These are phyloP conservation scores for Danio albolineatus DNA, from an alignment of 2,797 vertebrate species.

Conservation along the genomic window DNA sequence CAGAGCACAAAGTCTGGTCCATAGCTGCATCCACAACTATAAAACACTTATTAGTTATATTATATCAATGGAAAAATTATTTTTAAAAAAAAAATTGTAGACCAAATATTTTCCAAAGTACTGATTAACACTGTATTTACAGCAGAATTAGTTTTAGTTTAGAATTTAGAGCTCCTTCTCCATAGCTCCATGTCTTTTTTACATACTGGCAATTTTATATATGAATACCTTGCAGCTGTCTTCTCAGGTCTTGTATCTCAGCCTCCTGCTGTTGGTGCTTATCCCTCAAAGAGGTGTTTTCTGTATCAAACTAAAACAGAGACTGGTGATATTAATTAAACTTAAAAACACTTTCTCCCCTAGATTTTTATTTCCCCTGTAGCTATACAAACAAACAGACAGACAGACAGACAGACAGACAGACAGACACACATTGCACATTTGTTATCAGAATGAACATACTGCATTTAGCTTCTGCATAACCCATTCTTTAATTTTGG, in stretches of 20 bases:
- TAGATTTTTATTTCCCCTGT: background rate
- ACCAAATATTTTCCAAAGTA: background rate
- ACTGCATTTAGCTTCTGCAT: constrained; percentile 95
- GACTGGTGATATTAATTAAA: constrained; percentile 7
- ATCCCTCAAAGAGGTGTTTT: constrained; percentile 91
- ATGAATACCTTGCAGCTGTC: constrained; percentile 85
- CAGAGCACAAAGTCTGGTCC: constrained; percentile 65
- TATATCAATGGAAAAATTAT: background rate
- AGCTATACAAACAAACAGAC: background rate
- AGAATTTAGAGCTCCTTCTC: too few relatives aligned
- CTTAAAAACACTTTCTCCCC: background rate
- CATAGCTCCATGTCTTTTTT: too few relatives aligned
- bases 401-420: constrained; percentile 24
- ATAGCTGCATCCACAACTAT: constrained; percentile 65
- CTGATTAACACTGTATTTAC: background rate
- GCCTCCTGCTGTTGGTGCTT: constrained; percentile 89
- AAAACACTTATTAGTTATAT: background rate
- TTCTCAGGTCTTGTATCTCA: constrained; percentile 87
- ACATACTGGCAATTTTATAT: background rate
- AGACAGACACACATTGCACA: background rate
- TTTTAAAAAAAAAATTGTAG: background rate
- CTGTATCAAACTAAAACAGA: constrained; percentile 87
- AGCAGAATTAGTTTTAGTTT: background rate
- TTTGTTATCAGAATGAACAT: constrained; percentile 47
- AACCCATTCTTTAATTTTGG: constrained; percentile 99